These are phyloP conservation scores for Perca flavescens DNA, from an alignment of 2,113 vertebrate genomes.

Conservation along the genomic window DNA sequence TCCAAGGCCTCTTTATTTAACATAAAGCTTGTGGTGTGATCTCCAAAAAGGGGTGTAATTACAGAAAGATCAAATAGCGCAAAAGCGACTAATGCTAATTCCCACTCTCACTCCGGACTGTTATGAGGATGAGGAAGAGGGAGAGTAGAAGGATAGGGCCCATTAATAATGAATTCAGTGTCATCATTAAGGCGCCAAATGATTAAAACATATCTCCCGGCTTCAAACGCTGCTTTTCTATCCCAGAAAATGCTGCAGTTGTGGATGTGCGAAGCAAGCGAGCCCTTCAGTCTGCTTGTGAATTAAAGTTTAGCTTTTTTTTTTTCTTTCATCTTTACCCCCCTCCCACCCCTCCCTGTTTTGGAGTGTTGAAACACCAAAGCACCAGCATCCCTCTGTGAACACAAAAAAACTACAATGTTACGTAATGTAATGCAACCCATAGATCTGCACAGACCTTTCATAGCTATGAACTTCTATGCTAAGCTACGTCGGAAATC, in stretches of 20 bases:
- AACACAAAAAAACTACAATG: background rate
- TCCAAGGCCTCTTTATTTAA: constrained; percentile 71
- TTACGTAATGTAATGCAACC: constrained; percentile 35
- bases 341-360: background rate
- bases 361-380: constrained; percentile 60
- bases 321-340: constrained; percentile 62
- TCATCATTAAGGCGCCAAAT: constrained; percentile 90
- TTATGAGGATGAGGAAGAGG: constrained; percentile 64
- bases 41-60: constrained; percentile 78
- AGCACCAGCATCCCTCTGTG: constrained; percentile 36
- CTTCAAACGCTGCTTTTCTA: constrained; percentile 84
- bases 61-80: constrained; percentile 81
- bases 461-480: constrained; percentile 23
- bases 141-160: constrained; percentile 78
- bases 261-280: constrained; percentile 64
- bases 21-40: constrained; percentile 77
- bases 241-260: constrained; percentile 71
- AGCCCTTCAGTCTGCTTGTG: constrained; percentile 66
- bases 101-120: constrained; percentile 45
- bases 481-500: constrained; percentile 6
- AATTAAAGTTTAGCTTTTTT: constrained; percentile 70
- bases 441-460: constrained; percentile 6
- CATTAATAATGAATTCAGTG: constrained; percentile 94
- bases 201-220: constrained; percentile 91
- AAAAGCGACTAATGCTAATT: constrained; percentile 76